These are phyloP conservation scores for Fistularia commersonii DNA, from an alignment of 2,797 vertebrate genomes.

Conservation along the genomic window DNA sequence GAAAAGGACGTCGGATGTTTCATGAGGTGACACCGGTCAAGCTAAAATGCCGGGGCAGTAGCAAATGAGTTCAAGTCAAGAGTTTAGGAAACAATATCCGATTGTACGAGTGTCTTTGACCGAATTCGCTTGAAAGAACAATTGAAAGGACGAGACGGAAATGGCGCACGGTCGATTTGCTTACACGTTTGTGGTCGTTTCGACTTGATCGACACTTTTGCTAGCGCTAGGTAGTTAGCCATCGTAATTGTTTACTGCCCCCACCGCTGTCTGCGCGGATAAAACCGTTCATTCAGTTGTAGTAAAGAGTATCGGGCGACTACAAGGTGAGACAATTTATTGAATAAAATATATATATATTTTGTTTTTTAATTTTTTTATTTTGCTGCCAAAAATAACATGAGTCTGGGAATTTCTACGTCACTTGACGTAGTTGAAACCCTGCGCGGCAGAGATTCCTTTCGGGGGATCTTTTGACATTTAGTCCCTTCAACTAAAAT, in stretches of 20 bases:
- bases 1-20: neutral
- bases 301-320: conserved; percentile 10
- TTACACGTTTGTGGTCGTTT: conserved; percentile 1
- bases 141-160: neutral
- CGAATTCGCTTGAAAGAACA: fast-evolving
- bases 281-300: neutral
- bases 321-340: conserved; percentile 36
- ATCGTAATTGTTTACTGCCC: conserved; percentile 24
- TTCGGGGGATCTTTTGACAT: too few species aligned
- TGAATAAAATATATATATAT: neutral
- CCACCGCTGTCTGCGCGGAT: conserved; percentile 10
- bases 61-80: conserved; percentile 5
- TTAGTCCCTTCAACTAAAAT: too few species aligned
- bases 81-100: neutral
- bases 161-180: conserved; percentile 18
- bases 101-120: fast-evolving
- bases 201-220: conserved; percentile 29
- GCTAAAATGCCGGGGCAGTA: conserved; percentile 33
- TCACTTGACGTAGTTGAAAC: too few species aligned
- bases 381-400: too few species aligned
- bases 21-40: conserved; percentile 18
- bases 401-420: too few species aligned
- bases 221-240: conserved; percentile 48
- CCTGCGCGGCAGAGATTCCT: too few species aligned
- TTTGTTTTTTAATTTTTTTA: neutral